phyloP scores from a whole-genome alignment of 64 coral and sea anemone genomes.

The Acropora tenuis region DNA sequence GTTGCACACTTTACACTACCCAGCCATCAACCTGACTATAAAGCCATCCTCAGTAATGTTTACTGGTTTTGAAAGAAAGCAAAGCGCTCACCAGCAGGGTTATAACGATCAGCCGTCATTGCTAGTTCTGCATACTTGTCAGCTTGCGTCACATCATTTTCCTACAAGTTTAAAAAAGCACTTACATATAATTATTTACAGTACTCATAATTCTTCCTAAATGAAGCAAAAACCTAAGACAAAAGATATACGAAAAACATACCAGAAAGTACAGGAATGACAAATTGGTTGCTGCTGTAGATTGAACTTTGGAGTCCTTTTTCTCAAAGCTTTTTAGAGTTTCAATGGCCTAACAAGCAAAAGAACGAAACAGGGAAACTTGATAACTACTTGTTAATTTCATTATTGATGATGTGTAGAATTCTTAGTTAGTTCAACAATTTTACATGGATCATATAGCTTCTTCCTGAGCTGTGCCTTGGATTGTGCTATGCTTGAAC shows the following conservation, averaged over 20 bases:
- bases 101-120: conserved; percentile 94
- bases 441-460: no score
- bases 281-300: conserved; percentile 94
- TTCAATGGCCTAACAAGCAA: conserved; percentile 82
- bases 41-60: no score
- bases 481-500: no score
- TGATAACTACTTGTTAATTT: no score
- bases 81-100: conserved; percentile 77
- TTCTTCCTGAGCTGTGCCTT: no score
- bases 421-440: no score
- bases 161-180: conserved; percentile 19
- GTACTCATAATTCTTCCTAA: background rate
- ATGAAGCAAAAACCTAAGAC: background rate
- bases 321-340: conserved; percentile 98
- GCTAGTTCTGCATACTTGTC: conserved; percentile 98
- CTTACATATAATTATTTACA: background rate
- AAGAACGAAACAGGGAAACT: background rate
- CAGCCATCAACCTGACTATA: no score
- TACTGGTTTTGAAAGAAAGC: background rate
- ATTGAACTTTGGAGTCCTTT: conserved; percentile 98
- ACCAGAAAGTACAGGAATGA: conserved; percentile 98
- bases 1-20: no score
- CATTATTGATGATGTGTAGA: no score
- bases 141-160: conserved; percentile 90
- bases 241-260: conserved; percentile 5